Evolutionary conservation across 2,797 vertebrate species (phyloP), one percentile per base, ranked within the genome.

Genomic region (Trematomus bernacchii): DNA sequence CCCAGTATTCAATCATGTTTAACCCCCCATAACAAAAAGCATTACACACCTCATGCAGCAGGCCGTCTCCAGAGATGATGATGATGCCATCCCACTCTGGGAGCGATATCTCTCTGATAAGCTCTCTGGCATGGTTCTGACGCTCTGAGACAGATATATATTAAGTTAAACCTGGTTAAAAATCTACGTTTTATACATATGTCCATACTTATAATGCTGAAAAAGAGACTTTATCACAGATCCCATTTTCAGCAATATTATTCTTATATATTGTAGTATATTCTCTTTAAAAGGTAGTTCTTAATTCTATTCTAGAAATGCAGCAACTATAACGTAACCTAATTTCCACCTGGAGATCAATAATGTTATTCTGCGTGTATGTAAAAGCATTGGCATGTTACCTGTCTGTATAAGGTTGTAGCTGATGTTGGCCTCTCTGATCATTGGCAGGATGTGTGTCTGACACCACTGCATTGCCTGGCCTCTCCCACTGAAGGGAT

Each of bases 341-440:
- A 37, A 37, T 9, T 37, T 37, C 33, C 33, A 37, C 8, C 8
- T 37, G 33, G 33, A 7, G 33, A 37, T 37, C 33, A 37, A 37
- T 9, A 37, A 9, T 37, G 33, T 37, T 9, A 37, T 37, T 37
- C 33, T 37, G 33, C 33, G 6, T 71, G 4, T 43, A n/a, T 8
- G 4, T 73, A 46, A 21, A 23, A 33, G 21, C 21, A 19, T 37
- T 46, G 6, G 13, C 27, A 23, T 52, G 33, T 77, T 89, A 98
- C 97, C 97, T 83, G 97, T 98, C 90, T 97, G 96, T 84, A 98
- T 96, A 79, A 98, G 95, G 94, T 98, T 98, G 90, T 97, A 98
- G 91, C 96, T 97, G 87, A 99, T 96, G 79, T 96, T 97, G 2
- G 97, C 97, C 86, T 99, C 97, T 2, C 95, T 91, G 75, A 98